Conservation (phyloP, 2,797 vertebrate genomes). For the Ispidina lecontei region DNA sequence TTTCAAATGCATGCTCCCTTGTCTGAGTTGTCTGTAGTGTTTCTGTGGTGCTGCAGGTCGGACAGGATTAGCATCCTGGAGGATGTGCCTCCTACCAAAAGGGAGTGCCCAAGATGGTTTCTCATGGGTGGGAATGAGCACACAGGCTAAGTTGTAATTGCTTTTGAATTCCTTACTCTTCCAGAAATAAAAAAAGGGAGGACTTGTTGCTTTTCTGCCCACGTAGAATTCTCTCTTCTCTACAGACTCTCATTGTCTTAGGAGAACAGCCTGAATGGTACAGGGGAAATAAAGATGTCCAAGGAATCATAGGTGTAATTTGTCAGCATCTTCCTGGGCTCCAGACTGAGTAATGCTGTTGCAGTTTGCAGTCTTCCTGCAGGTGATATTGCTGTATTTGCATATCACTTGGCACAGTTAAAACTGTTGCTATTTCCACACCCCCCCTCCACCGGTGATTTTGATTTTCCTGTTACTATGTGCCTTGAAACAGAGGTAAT, state of each 20-base stretch:
- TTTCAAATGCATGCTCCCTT: background rate
- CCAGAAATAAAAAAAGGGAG: background rate
- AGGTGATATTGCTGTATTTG: background rate
- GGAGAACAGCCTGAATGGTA: background rate
- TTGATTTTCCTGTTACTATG: background rate
- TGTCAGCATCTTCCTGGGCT: background rate
- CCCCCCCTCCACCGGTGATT: background rate
- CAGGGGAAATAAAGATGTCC: background rate
- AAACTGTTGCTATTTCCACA: background rate
- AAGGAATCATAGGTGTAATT: background rate
- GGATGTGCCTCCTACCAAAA: background rate
- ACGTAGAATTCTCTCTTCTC: background rate
- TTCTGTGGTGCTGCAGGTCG: background rate
- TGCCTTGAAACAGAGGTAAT: background rate
- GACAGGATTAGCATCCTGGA: background rate
- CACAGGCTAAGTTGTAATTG: background rate
- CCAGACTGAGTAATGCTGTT: background rate
- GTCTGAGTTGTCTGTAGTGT: background rate
- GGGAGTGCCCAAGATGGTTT: background rate
- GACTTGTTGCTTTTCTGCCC: background rate
- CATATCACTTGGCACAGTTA: background rate
- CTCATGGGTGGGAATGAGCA: background rate
- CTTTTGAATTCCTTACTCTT: background rate
- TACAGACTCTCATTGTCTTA: background rate
- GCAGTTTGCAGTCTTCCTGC: background rate